These are phyloP conservation scores for Clarias laeviceps DNA, from an alignment of 2,797 vertebrate species.

Conservation along the genomic window DNA sequence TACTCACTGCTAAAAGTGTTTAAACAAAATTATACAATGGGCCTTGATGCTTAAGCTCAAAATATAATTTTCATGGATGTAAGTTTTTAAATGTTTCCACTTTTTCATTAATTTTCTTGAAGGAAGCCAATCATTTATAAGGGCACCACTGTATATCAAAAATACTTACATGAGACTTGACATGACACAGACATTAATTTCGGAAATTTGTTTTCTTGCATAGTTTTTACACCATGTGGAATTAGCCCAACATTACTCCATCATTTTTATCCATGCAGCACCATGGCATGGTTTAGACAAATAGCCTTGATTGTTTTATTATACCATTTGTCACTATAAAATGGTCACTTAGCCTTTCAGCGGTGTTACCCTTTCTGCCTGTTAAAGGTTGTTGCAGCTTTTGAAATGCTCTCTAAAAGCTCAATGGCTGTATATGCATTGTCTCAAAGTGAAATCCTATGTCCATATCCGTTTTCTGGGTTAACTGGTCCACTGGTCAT, in stretches of 20 bases:
- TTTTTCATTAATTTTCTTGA: background rate
- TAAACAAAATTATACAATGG: background rate
- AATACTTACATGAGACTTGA: background rate
- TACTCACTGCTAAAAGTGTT: background rate
- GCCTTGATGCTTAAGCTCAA: background rate
- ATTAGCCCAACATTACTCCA: constrained; percentile 60
- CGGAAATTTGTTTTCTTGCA: constrained; percentile 67
- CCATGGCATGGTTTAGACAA: constrained; percentile 50
- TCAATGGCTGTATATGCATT: constrained; percentile 1
- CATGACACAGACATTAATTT: constrained; percentile 31
- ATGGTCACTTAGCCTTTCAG: background rate
- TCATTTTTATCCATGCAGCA: constrained; percentile 41
- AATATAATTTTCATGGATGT: background rate
- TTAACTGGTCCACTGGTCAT: constrained; percentile 67
- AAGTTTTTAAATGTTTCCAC: background rate
- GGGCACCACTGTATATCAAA: background rate
- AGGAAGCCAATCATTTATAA: constrained; percentile 3
- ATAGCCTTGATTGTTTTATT: background rate
- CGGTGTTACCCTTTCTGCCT: background rate
- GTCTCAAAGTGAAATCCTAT: constrained; percentile 13
- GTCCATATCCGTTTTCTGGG: constrained; percentile 3
- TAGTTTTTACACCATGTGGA: constrained; percentile 73
- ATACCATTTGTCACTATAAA: background rate
- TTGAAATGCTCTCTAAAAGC: background rate
- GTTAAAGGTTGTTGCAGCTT: constrained; percentile 6